These are phyloP conservation scores for Neoascia interrupta DNA, from an alignment of 2,888 invertebrate genomes.

Conservation along the genomic window DNA sequence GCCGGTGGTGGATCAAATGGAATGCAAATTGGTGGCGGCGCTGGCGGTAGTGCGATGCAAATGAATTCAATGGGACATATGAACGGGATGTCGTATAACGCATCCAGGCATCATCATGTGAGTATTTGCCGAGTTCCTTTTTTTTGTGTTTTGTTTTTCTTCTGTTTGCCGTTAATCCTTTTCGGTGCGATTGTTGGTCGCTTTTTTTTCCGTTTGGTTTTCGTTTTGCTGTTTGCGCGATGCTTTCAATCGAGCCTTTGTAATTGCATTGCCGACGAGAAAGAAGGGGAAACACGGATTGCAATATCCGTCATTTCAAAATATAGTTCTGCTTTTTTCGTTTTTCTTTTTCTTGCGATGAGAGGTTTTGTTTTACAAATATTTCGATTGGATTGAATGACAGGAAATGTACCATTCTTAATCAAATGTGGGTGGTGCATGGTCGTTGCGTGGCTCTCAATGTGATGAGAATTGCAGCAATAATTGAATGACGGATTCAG, in stretches of 20 bases:
- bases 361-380: conserved; percentile 42
- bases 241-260: conserved; percentile 48
- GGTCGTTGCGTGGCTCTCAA: conserved; percentile 5
- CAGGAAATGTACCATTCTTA: conserved; percentile 42
- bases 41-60: conserved; percentile 72
- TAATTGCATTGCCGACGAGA: conserved; percentile 61
- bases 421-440: conserved; percentile 20
- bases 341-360: conserved; percentile 16
- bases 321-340: conserved; percentile 11
- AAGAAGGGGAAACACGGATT: conserved; percentile 58
- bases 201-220: conserved; percentile 32
- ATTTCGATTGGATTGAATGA: conserved; percentile 36
- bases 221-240: conserved; percentile 57
- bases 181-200: conserved; percentile 46
- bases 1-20: conserved; percentile 72
- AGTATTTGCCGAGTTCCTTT: conserved; percentile 71
- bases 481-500: too few species aligned
- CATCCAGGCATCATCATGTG: conserved; percentile 79
- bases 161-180: conserved; percentile 47
- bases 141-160: conserved; percentile 7
- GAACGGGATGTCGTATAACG: conserved; percentile 77
- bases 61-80: conserved; percentile 75
- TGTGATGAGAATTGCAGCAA: too few species aligned
- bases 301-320: conserved; percentile 58
- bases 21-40: conserved; percentile 77